phyloP scores from a whole-genome alignment of 2,888 invertebrate species.

The Dilophus febrilis region DNA sequence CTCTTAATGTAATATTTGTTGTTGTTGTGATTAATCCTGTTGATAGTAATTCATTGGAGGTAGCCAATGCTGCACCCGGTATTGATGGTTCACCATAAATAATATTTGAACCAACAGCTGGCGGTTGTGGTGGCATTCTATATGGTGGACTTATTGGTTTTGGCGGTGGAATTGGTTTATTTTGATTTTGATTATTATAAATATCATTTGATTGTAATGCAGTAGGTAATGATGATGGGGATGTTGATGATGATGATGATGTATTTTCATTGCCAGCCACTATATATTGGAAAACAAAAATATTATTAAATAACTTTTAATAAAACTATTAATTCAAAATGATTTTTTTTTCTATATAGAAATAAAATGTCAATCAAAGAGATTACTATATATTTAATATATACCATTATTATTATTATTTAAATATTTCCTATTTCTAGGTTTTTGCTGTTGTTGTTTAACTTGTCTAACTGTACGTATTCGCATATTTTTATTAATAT shows the following conservation, averaged over 20 bases:
- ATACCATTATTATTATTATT: neutral
- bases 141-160: constrained; percentile 34
- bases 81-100: constrained; percentile 27
- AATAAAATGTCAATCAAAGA: too few relatives aligned
- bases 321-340: too few relatives aligned
- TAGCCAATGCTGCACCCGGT: constrained; percentile 31
- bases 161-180: constrained; percentile 40
- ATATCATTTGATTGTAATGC: constrained; percentile 36
- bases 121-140: constrained; percentile 50
- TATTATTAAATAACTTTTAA: too few relatives aligned
- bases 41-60: constrained; percentile 20
- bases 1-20: constrained; percentile 36
- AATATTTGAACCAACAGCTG: constrained; percentile 40
- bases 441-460: constrained; percentile 41
- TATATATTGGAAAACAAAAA: neutral
- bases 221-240: too few relatives aligned
- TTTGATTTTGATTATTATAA: too few relatives aligned
- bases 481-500: constrained; percentile 19
- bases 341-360: too few relatives aligned
- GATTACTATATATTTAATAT: too few relatives aligned
- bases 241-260: too few relatives aligned
- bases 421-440: constrained; percentile 8
- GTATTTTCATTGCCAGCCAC: neutral
- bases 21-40: too few relatives aligned
- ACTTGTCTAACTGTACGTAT: constrained; percentile 50